Conservation (phyloP, 2,113 vertebrate genomes). For the Pituophis catenifer region DNA sequence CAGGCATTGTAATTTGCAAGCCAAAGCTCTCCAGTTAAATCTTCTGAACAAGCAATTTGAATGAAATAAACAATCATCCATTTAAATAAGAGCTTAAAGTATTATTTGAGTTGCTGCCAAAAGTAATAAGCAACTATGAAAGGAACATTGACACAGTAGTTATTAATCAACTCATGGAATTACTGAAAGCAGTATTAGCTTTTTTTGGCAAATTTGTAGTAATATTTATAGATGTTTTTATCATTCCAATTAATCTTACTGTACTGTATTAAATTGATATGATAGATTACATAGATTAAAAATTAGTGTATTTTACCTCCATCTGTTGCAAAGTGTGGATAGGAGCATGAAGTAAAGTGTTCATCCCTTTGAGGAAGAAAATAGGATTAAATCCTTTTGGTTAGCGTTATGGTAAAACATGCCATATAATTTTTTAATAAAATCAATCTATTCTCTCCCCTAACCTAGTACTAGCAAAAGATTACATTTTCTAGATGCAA, state of each 20-base stretch:
- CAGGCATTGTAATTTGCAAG: not conserved
- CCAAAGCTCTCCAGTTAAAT: not conserved
- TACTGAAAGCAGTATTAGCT: not conserved
- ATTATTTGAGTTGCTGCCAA: not conserved
- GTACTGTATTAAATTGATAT: not conserved
- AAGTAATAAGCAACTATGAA: not conserved
- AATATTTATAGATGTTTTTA: not conserved
- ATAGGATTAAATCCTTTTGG: conserved; percentile 29
- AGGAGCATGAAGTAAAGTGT: conserved; percentile 75
- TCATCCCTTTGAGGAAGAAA: conserved; percentile 68
- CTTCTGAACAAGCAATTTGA: not conserved
- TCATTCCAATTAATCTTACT: not conserved
- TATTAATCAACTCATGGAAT: not conserved
- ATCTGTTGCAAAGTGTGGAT: conserved; percentile 70
- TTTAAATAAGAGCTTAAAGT: not conserved
- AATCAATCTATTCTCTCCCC: not conserved
- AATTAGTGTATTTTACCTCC: conserved; percentile 63
- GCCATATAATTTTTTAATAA: not conserved
- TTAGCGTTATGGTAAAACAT: not conserved
- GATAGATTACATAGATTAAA: not conserved
- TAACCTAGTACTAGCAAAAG: not conserved
- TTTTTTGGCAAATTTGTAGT: not conserved
- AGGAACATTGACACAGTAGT: not conserved
- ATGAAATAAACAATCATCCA: not conserved
- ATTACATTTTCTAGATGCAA: not conserved